Evolutionary conservation across 2,888 invertebrate species (phyloP), one percentile per base, ranked within the genome.

Genomic region (Pristionchus exspectatus): DNA sequence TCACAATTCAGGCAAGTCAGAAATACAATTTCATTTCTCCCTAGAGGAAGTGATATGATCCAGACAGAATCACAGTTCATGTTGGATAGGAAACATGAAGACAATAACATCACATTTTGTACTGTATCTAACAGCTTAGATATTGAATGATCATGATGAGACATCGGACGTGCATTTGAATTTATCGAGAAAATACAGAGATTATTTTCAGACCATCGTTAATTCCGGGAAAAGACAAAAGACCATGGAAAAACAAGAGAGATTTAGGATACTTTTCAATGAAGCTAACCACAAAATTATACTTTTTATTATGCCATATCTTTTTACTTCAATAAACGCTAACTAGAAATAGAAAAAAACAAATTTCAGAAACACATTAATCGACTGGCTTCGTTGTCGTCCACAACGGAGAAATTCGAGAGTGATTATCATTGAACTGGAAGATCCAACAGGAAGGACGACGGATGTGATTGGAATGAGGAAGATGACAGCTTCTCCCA

Each of bases 1-100:
- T 83, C 83, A 21, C 83, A 83, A 56, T 83, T 83, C 83, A 83
- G 83, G 83, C 38, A 38, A 38, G 38, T 38, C n/a, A 38, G 2
- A 3, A 38, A 38, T 38, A n/a, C 38, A 5, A 5, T 38, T 38
- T 38, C 38, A 38, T 38, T 38, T 38, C 38, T 38, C 38, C 2
- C 5, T 38, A 38, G 38, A 38, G 38, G 38, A 38, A 38, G 38
- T 38, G 5, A 38, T 5, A 38, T 38, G 3, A 38, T 38, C 38
- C 38, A 3, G 38, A 38, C 5, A 38, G 38, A 5, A 38, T 38
- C 38, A 3, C 38, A 38, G 24, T 10, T 69, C n/a, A 69, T n/a
- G 66, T 10, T 24, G n/a, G 66, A 27, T 24, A 2, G 66, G 27
- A 69, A 24, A 69, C 24, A 69, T 18, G n/a, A 69, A 18, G 27